Evolutionary conservation across 2,888 invertebrate genomes (phyloP).

Genomic region (Melanchra persicariae): DNA sequence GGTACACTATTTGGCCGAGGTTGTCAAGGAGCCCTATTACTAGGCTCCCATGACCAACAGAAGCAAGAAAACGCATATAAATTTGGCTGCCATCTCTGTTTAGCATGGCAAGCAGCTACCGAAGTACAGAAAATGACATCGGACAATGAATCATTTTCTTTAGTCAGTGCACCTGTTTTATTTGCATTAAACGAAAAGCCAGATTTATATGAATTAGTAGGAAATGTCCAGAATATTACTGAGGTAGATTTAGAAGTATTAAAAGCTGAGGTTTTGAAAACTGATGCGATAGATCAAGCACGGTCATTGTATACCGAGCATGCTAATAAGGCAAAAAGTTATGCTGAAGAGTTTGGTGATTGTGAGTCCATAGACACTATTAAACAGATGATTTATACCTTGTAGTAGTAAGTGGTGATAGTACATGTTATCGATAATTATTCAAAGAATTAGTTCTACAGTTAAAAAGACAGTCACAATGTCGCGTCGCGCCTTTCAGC

Average conservation of each 20-base stretch:
- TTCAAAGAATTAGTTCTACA: background rate
- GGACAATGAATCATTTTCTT: slow-evolving; percentile 90
- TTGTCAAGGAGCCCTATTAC: slow-evolving; percentile 94
- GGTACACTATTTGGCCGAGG: slow-evolving; percentile 93
- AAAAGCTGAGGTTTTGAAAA: slow-evolving; percentile 81
- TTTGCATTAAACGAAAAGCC: slow-evolving; percentile 95
- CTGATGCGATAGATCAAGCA: slow-evolving; percentile 82
- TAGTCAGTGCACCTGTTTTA: slow-evolving; percentile 96
- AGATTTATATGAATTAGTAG: slow-evolving; percentile 90
- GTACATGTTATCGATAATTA: slow-evolving; percentile 7
- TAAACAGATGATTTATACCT: slow-evolving; percentile 82
- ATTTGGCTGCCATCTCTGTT: slow-evolving; percentile 95
- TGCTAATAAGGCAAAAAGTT: slow-evolving; percentile 79
- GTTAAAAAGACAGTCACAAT: background rate
- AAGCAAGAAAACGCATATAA: slow-evolving; percentile 94
- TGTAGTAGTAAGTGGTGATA: slow-evolving; percentile 62
- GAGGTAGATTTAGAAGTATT: slow-evolving; percentile 91
- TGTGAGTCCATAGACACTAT: slow-evolving; percentile 82
- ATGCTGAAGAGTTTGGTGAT: slow-evolving; percentile 81
- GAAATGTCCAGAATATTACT: slow-evolving; percentile 90
- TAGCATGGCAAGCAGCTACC: slow-evolving; percentile 94
- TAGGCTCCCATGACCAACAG: slow-evolving; percentile 92
- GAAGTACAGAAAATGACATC: slow-evolving; percentile 86
- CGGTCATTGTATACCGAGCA: slow-evolving; percentile 78
- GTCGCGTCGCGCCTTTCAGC: background rate